A percentile compares a stretch with the other conserved stretches of the same genome.
Evolutionary conservation across 2,113 vertebrate species (phyloP).

Genomic region (Myiagra hebetior): DNA sequence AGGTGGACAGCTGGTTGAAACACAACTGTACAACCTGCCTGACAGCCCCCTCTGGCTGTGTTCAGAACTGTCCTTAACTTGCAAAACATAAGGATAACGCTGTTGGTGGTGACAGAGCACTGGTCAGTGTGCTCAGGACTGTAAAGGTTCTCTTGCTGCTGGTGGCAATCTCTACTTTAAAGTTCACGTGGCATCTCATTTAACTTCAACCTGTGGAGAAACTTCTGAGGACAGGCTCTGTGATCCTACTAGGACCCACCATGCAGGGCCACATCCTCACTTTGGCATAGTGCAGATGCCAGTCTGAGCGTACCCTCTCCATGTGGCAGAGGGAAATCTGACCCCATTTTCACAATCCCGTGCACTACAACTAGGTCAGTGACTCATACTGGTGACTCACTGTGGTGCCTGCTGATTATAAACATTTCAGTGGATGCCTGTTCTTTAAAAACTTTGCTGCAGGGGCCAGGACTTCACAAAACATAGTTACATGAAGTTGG

Average conservation of each 20-base stretch:
- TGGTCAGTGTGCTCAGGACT: not conserved
- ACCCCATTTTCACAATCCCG: not conserved
- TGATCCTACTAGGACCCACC: not conserved
- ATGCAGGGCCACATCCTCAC: not conserved
- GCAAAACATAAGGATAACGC: not conserved
- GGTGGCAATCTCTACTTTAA: not conserved
- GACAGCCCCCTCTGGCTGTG: not conserved
- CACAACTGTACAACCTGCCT: not conserved
- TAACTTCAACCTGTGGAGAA: not conserved
- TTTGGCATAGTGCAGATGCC: not conserved
- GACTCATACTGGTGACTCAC: slow-evolving; percentile 52
- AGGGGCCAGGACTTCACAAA: not conserved
- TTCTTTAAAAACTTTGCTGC: not conserved
- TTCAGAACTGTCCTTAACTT: not conserved
- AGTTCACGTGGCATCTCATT: not conserved
- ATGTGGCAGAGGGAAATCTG: not conserved
- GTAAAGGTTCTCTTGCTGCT: not conserved
- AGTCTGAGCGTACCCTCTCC: not conserved
- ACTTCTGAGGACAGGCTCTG: not conserved
- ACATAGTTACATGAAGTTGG: not conserved
- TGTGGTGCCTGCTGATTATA: not conserved
- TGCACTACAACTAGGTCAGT: slow-evolving; percentile 42
- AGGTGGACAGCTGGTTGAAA: not conserved
- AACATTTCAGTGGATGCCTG: not conserved
- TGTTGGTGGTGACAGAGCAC: not conserved